phyloP scores from a whole-genome alignment of 2,797 vertebrate species.

The Dryobates pubescens region DNA sequence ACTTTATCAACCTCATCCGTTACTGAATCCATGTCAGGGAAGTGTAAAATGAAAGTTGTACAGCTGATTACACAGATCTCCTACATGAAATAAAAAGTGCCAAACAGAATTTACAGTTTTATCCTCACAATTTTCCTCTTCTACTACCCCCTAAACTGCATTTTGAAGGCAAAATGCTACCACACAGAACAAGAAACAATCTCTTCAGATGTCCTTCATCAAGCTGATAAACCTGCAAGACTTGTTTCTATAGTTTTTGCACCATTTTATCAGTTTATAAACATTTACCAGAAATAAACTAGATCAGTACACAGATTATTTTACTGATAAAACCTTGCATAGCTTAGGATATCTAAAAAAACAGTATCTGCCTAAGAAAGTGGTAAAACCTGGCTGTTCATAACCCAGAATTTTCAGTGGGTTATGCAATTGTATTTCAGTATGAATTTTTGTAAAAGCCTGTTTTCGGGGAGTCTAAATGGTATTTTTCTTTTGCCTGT shows the following conservation, averaged over 20 bases:
- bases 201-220: background rate
- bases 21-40: background rate
- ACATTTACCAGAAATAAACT: background rate
- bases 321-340: background rate
- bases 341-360: background rate
- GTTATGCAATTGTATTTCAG: background rate
- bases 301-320: background rate
- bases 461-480: background rate
- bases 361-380: background rate
- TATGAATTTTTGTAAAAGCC: background rate
- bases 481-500: background rate
- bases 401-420: background rate
- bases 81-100: background rate
- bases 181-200: background rate
- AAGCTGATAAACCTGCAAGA: background rate
- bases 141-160: background rate
- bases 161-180: background rate
- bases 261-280: background rate
- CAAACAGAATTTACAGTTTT: background rate
- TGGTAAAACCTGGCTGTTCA: background rate
- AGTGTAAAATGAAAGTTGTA: background rate
- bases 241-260: background rate
- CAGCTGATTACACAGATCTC: background rate
- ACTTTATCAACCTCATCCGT: background rate
- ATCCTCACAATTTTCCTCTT: background rate